A percentile compares a stretch with the other conserved stretches of the same genome.
These are phyloP conservation scores for Arizona elegans DNA, from an alignment of 2,113 vertebrate species.

Conservation along the genomic window DNA sequence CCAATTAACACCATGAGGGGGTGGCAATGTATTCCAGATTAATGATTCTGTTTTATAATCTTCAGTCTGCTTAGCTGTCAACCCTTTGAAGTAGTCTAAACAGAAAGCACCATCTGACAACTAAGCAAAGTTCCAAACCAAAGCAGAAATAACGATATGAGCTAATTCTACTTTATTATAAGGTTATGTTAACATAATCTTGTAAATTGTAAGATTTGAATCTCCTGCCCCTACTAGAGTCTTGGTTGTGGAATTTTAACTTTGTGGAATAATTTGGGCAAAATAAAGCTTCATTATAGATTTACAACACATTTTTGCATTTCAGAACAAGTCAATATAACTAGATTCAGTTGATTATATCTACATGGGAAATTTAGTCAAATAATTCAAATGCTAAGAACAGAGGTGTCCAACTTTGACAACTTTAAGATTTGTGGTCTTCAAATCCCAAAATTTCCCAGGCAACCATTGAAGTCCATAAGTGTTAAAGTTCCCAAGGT, in stretches of 20 bases:
- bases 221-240: neutral
- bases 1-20: neutral
- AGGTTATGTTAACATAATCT: neutral
- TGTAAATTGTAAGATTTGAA: neutral
- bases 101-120: neutral
- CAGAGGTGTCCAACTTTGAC: neutral
- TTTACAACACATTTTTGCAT: neutral
- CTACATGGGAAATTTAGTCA: neutral
- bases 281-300: neutral
- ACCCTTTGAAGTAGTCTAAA: neutral
- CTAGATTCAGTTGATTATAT: neutral
- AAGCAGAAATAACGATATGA: neutral
- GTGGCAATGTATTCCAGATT: neutral
- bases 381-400: neutral
- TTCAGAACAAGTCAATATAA: neutral
- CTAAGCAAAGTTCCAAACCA: neutral
- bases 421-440: neutral
- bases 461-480: neutral
- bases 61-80: neutral
- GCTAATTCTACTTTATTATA: neutral
- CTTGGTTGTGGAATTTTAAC: neutral
- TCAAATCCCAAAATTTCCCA: neutral
- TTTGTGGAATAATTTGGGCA: neutral
- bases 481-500: neutral
- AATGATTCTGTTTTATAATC: neutral